These are phyloP conservation scores for Cheilosia variabilis DNA, from an alignment of 2,888 invertebrate species.

Conservation along the genomic window DNA sequence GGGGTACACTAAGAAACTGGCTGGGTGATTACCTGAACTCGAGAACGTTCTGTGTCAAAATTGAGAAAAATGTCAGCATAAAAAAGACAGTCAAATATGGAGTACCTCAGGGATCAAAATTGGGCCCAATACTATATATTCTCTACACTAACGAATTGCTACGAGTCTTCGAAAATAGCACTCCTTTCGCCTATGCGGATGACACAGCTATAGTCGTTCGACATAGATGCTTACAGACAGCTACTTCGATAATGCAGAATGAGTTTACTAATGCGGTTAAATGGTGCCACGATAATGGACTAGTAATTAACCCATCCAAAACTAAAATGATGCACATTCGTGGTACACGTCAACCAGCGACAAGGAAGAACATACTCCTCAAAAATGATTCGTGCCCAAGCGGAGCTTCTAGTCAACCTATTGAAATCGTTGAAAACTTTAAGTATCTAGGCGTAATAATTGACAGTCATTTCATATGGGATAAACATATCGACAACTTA, in stretches of 20 bases:
- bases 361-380: background rate
- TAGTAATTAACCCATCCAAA: slow-evolving; percentile 2
- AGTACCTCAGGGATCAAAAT: slow-evolving; percentile 28
- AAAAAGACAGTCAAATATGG: background rate
- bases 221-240: slow-evolving; percentile 8
- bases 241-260: slow-evolving; percentile 4
- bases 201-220: slow-evolving; percentile 6
- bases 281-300: slow-evolving; percentile 22
- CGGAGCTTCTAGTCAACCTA: background rate
- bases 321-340: slow-evolving; percentile 16
- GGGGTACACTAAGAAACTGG: background rate
- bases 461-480: background rate
- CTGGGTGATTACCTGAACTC: background rate
- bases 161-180: background rate
- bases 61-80: background rate
- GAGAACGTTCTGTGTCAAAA: background rate
- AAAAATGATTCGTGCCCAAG: background rate
- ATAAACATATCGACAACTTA: slow-evolving; percentile 1
- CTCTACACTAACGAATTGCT: slow-evolving; percentile 4
- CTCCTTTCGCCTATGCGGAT: slow-evolving; percentile 2
- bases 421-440: slow-evolving; percentile 3
- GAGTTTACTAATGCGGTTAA: background rate
- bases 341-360: background rate
- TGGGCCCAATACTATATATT: slow-evolving; percentile 26
- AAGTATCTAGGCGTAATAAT: slow-evolving; percentile 16